Percentiles rank a stretch among this genome's conserved stretches.
These are phyloP conservation scores for Semibalanus balanoides DNA, from an alignment of 1,140 invertebrate species.

Conservation along the genomic window DNA sequence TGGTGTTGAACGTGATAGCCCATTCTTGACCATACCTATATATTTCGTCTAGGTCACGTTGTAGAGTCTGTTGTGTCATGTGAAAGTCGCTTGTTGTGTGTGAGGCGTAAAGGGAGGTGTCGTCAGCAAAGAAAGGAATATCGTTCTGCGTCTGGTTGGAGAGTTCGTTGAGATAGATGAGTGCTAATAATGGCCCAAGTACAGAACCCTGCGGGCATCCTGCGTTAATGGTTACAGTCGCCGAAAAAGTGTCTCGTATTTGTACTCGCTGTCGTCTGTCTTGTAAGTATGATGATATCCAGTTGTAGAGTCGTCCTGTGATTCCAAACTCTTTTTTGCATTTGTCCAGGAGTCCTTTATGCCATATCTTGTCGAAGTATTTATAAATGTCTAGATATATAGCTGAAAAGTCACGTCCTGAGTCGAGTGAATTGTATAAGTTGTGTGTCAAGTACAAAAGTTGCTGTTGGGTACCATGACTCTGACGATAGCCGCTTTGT, in stretches of 20 bases:
- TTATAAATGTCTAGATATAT: conserved; percentile 8
- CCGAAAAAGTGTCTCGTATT: background rate
- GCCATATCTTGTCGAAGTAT: background rate
- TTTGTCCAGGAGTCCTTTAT: background rate
- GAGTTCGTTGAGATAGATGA: too few species aligned
- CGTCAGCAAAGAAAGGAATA: too few species aligned
- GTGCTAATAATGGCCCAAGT: background rate
- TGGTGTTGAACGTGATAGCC: too few species aligned
- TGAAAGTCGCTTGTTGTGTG: too few species aligned
- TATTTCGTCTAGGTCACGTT: too few species aligned
- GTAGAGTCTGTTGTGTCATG: too few species aligned
- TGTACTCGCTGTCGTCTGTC: background rate
- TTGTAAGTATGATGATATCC: background rate
- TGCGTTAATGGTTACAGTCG: background rate
- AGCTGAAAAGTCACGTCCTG: background rate
- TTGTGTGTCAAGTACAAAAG: background rate
- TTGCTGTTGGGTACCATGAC: background rate
- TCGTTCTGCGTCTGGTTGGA: too few species aligned
- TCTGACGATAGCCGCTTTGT: background rate
- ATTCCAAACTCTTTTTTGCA: background rate
- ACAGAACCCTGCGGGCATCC: background rate
- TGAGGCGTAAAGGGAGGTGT: too few species aligned
- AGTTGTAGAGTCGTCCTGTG: background rate
- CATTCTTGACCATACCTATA: too few species aligned
- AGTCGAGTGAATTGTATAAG: conserved; percentile 4